Base-by-base conservation (phyloP, 2,113 vertebrate species). In the Oenanthe oenanthe region DNA sequence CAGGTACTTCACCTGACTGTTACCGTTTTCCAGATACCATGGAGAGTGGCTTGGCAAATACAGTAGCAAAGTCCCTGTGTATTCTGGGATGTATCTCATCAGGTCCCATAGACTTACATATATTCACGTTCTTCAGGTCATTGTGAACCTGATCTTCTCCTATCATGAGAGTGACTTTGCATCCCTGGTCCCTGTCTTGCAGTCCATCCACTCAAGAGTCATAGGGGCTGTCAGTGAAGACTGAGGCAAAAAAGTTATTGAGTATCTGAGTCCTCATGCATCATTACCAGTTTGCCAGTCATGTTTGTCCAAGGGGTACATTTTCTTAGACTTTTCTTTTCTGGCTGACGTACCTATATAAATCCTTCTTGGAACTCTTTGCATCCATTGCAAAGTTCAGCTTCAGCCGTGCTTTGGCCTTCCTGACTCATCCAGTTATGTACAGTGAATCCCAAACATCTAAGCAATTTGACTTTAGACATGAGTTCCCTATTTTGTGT, bases 271-370 rank as follows among this genome's bases (percentile, higher is more conserved):
- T 42, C 17, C 57, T 74, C 1, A 0, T 57, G 26, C 0, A 1
- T n/a, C 14, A 4, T 71, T 83, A 53, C 9, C 20, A 43, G 71
- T 83, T 79, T 83, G 9, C 47, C 32, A 62, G 24, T 48, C 0
- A 0, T 32, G 10, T 76, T 92, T 58, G 17, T 67, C 3, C 2
- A 1, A 28, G 20, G 9, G 7, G 3, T 66, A 22, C 6, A 0
- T 21, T 72, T 76, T 58, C 24, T 84, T n/a, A 65, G 40, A 56
- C 20, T 9, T 43, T 70, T 24, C 8, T 68, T 81, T 91, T 66
- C 36, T 85, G 45, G 5, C 45, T 88, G 50, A n/a, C 1, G 0
- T 58, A 48, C 28, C 17, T 65, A 2, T 4, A 62, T 53, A 75
- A 57, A 28, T 47, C 38, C 7, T n/a, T 86, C 17, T 48, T 81